Base-by-base conservation (phyloP, 2,797 vertebrate species). In the Myotis pilosus region DNA sequence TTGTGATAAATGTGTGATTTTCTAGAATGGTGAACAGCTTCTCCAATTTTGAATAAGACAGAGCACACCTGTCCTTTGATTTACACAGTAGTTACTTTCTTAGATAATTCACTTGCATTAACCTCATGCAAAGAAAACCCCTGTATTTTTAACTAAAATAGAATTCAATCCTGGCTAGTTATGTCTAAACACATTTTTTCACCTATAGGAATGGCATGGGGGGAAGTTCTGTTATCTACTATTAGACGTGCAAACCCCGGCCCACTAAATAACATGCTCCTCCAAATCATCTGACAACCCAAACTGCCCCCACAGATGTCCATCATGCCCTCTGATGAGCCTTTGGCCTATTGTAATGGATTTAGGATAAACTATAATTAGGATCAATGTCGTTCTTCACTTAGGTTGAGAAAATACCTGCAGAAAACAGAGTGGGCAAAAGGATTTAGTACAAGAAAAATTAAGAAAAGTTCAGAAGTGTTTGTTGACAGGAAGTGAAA, bases 91-190 rank as follows among this genome's bases (percentile, higher is more conserved):
- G 69, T 78, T 28, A 9, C 7, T 94, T 91, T 86, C 41, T 57
- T 83, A 44, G 69, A 86, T 44, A 89, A 36, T 79, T 84, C 13
- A 55, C 90, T 90, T 76, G 80, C 17, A 60, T 95, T 78, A 91
- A 64, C 36, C 15, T 41, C 20, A 30, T 38, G 38, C n/a, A 82
- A 83, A 90, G 79, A 25, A 38, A 22, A 5, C 4, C 3, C 25
- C 19, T 71, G 9, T 72, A 69, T 94, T 93, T 87, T 36, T 85
- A 78, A 76, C 20, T 74, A 57, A 82, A 69, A n/a, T 47, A 51
- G 13, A 92, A 57, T 94, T 55, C 28, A 33, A 72, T 80, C 81
- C 41, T 75, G 69, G 44, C 30, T 19, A 75, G 41, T 25, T 92
- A 64, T 38, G 20, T 38, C 4, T 69, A 47, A 76, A 44, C 28